These are phyloP conservation scores for Glossosoma conforme DNA, from an alignment of 1,140 invertebrate genomes.

Conservation along the genomic window DNA sequence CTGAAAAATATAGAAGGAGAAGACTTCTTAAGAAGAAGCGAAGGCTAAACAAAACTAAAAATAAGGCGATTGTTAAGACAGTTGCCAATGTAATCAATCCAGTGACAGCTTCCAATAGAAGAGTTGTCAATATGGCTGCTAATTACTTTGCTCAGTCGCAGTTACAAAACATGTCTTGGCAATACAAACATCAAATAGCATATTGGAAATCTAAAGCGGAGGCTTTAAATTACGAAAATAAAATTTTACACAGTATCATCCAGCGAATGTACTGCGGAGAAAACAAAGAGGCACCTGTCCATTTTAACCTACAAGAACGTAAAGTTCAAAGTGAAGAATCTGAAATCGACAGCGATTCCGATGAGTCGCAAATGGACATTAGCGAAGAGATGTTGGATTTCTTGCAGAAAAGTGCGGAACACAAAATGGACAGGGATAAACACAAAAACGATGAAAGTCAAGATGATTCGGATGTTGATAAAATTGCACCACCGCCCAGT, in stretches of 20 bases:
- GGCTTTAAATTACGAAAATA: constrained; percentile 61
- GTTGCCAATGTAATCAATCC: neutral
- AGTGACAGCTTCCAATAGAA: neutral
- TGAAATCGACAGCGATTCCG: constrained; percentile 34
- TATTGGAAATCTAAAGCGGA: constrained; percentile 64
- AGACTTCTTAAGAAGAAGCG: neutral
- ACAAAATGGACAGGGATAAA: constrained; percentile 47
- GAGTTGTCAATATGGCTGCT: neutral
- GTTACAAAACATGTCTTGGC: constrained; percentile 43
- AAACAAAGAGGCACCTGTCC: constrained; percentile 34
- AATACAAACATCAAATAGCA: constrained; percentile 52
- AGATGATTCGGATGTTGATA: constrained; percentile 11
- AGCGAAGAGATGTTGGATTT: constrained; percentile 63
- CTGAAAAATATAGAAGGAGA: neutral
- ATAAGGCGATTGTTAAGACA: neutral
- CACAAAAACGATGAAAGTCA: constrained; percentile 35
- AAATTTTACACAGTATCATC: constrained; percentile 48
- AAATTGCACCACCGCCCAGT: constrained; percentile 29
- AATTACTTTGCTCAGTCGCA: constrained; percentile 38
- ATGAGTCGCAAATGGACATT: constrained; percentile 51
- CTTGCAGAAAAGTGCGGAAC: constrained; percentile 55
- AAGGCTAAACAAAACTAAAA: constrained; percentile 5
- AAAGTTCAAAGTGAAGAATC: constrained; percentile 11
- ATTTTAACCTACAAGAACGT: neutral
- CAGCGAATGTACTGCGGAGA: constrained; percentile 32